A percentile compares a stretch with the other conserved stretches of the same genome.
phyloP scores from a whole-genome alignment of 2,888 invertebrate species.

The Caenorhabditis sp. region DNA sequence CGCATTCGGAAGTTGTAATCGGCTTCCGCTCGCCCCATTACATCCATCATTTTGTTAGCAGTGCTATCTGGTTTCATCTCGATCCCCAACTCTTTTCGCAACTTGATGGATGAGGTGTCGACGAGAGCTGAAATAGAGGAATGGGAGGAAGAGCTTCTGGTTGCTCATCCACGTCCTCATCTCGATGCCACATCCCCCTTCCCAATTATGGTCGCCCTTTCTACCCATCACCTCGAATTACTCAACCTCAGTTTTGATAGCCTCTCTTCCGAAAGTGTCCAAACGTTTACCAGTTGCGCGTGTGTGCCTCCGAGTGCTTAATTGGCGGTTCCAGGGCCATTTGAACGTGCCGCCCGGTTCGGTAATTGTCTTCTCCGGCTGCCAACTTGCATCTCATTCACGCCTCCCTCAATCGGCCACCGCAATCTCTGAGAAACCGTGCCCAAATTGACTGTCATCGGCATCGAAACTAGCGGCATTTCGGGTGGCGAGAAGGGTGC shows the following conservation, averaged over 20 bases:
- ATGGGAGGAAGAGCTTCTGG: no score
- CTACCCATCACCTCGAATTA: slow-evolving; percentile 36
- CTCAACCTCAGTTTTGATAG: slow-evolving; percentile 45
- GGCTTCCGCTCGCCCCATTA: slow-evolving; percentile 19
- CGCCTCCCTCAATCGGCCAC: slow-evolving; percentile 16
- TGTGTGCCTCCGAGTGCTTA: slow-evolving; percentile 29
- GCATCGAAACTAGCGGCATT: no score
- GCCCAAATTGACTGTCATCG: slow-evolving; percentile 44
- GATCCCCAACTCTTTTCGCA: not conserved
- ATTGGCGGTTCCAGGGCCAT: slow-evolving; percentile 33
- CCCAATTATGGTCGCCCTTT: not conserved
- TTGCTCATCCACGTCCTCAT: no score
- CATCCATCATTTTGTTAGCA: slow-evolving; percentile 44
- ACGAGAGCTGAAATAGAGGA: not conserved
- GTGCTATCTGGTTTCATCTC: not conserved
- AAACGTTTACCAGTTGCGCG: slow-evolving; percentile 51
- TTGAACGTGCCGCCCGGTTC: slow-evolving; percentile 42
- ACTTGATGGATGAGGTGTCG: slow-evolving; percentile 4
- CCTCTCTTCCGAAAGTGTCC: slow-evolving; percentile 25
- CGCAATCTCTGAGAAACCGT: slow-evolving; percentile 33
- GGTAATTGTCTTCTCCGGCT: slow-evolving; percentile 19
- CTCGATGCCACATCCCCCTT: not conserved
- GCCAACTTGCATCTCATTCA: slow-evolving; percentile 50
- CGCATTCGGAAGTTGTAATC: slow-evolving; percentile 33
- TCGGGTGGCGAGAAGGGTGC: no score